Evolutionary conservation across 1,140 invertebrate species (phyloP).

Genomic region (Cydia pomonella): DNA sequence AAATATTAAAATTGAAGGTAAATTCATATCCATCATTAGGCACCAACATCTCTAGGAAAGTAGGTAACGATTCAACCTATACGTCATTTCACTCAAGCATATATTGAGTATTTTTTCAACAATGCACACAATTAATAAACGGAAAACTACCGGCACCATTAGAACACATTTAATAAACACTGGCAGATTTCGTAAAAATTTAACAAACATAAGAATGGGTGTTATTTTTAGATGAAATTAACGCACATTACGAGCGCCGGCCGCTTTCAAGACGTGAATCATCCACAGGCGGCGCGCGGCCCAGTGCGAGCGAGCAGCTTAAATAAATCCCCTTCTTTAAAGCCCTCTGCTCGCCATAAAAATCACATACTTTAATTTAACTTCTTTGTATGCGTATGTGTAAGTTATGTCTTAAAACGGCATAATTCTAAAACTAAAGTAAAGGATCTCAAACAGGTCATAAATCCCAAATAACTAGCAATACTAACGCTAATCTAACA

Average conservation of each 20-base stretch:
- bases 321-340: no score
- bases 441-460: no score
- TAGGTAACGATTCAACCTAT: conserved; percentile 3
- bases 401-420: no score
- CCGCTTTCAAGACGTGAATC: conserved; percentile 68
- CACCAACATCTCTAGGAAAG: neutral
- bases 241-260: conserved; percentile 72
- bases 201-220: conserved; percentile 74
- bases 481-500: no score
- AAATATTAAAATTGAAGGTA: no score
- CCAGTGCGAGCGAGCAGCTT: conserved; percentile 42
- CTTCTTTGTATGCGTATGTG: no score
- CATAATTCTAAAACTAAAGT: no score
- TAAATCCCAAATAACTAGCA: no score
- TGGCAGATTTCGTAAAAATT: conserved; percentile 73
- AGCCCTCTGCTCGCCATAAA: neutral
- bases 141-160: conserved; percentile 46
- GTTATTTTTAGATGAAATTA: conserved; percentile 79
- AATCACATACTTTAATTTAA: no score
- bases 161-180: conserved; percentile 57
- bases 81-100: neutral
- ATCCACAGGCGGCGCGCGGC: conserved; percentile 45
- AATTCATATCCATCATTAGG: neutral
- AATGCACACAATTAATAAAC: conserved; percentile 38
- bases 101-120: neutral